phyloP scores from a whole-genome alignment of 2,888 invertebrate genomes.

The Acrocyrtus sp. region DNA sequence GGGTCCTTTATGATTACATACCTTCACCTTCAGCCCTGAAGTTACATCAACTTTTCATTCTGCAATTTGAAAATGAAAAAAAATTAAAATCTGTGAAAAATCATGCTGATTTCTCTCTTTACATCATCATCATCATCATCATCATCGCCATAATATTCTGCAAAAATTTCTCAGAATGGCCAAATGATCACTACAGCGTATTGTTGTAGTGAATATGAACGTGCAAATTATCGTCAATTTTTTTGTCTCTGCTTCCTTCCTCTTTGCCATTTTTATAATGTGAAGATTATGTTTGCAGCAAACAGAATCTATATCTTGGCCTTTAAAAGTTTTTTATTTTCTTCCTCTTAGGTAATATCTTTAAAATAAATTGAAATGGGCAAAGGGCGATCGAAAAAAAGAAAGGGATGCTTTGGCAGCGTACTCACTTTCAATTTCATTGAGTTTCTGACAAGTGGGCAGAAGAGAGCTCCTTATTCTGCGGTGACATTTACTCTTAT shows the following conservation, averaged over 20 bases:
- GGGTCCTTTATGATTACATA: slow-evolving; percentile 36
- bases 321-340: no score
- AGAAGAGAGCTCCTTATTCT: slow-evolving; percentile 10
- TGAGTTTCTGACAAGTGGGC: slow-evolving; percentile 20
- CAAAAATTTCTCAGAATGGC: slow-evolving; percentile 9
- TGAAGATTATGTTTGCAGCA: no score
- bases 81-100: slow-evolving; percentile 7
- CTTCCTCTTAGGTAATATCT: slow-evolving; percentile 13
- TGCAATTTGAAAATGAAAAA: slow-evolving; percentile 18
- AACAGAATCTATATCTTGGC: no score
- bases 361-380: slow-evolving; percentile 12
- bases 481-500: no score
- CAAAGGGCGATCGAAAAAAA: no score
- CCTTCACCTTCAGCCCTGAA: slow-evolving; percentile 44
- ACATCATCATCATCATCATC: no score
- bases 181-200: no score
- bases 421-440: slow-evolving; percentile 45
- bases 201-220: no score
- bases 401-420: slow-evolving; percentile 16
- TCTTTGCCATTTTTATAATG: no score
- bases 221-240: no score
- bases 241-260: no score
- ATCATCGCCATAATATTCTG: no score
- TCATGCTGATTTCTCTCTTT: slow-evolving; percentile 35
- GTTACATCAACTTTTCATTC: slow-evolving; percentile 40